Conservation (phyloP, 2,797 vertebrate genomes). For the Pteropus rufus region DNA sequence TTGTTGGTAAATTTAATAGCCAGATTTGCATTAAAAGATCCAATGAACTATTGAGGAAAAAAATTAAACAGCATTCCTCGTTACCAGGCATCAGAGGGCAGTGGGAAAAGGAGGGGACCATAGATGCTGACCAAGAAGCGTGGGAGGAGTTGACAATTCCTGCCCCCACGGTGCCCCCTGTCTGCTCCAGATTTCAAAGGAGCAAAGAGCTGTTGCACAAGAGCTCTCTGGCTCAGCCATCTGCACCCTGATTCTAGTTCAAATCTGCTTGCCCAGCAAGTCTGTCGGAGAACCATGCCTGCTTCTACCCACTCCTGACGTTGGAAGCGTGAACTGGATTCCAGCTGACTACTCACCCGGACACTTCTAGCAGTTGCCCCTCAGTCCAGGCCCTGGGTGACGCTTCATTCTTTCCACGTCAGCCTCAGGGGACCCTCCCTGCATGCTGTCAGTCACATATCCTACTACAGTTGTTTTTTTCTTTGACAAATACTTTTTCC, state of each 20-base stretch:
- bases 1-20: neutral
- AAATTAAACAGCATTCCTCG: neutral
- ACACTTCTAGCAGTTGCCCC: neutral
- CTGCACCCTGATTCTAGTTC: neutral
- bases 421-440: neutral
- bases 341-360: neutral
- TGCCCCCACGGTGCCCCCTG: fast-evolving
- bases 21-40: neutral
- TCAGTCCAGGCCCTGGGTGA: neutral
- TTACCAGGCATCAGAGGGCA: neutral
- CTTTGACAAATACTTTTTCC: neutral
- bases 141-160: too few species aligned
- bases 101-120: neutral
- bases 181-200: neutral
- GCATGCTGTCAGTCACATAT: neutral
- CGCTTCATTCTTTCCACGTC: neutral
- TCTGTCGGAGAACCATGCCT: neutral
- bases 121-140: neutral
- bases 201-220: neutral
- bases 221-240: neutral
- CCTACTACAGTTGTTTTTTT: neutral
- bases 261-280: neutral
- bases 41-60: neutral
- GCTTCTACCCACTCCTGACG: fast-evolving
- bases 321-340: neutral